These are phyloP conservation scores for Meiosimyza decipiens DNA, from an alignment of 2,888 invertebrate genomes.

Conservation along the genomic window DNA sequence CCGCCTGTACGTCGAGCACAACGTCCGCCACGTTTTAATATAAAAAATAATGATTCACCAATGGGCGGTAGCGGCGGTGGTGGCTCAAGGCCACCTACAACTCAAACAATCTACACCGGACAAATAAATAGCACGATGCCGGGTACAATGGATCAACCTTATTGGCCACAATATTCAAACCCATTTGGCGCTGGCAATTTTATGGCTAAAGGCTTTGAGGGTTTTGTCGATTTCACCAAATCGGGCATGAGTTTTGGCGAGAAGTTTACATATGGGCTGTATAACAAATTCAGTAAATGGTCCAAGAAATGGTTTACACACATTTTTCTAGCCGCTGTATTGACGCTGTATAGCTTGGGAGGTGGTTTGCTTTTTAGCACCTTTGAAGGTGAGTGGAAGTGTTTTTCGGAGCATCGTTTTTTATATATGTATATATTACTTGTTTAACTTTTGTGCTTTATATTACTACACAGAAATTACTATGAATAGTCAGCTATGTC, in stretches of 20 bases:
- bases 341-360: constrained; percentile 81
- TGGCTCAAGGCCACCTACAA: constrained; percentile 57
- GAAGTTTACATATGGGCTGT: constrained; percentile 82
- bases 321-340: constrained; percentile 82
- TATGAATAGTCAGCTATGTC: too few species aligned
- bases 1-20: constrained; percentile 53
- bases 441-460: too few species aligned
- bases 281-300: constrained; percentile 79
- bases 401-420: too few species aligned
- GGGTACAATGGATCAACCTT: constrained; percentile 50
- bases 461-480: too few species aligned
- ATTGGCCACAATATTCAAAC: constrained; percentile 64
- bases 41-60: constrained; percentile 51
- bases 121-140: constrained; percentile 54
- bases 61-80: constrained; percentile 45
- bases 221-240: constrained; percentile 82
- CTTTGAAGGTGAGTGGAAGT: constrained; percentile 75
- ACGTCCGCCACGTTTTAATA: constrained; percentile 63
- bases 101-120: constrained; percentile 54
- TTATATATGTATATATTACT: too few species aligned
- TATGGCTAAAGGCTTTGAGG: constrained; percentile 83
- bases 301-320: constrained; percentile 91
- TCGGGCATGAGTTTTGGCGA: constrained; percentile 86
- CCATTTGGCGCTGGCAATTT: constrained; percentile 78
- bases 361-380: constrained; percentile 85